Evolutionary conservation across 64 coral and sea anemone genomes (phyloP), one percentile per base, ranked within the genome.

Genomic region (Anthopleura sola): DNA sequence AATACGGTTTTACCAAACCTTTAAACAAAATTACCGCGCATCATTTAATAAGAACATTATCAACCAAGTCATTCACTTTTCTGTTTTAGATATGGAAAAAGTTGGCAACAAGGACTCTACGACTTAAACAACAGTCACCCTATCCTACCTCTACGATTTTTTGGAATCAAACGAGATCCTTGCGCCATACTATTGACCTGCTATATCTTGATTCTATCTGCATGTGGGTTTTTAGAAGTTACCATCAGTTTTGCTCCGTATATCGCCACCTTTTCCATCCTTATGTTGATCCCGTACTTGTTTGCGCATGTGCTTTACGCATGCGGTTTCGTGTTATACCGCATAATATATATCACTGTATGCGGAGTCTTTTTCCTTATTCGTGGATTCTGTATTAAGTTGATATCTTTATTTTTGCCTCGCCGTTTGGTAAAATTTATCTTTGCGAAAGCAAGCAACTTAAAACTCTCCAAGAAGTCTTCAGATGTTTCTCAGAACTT

Each of bases 81-180:
- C 26, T 15, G n/a, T 34, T 69, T 32, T 13, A 71, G 31, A 32
- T 71, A 31, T 71, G 66, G 31, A 34, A 71, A 29, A 34, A 32
- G 28, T 32, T 71, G 66, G 66, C 66, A 71, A 71, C 28, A 71
- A 15, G 26, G 29, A 34, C 66, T 71, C 28, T 71, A 32, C 15
- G 14, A 32, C 13, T 34, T 71, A 16, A 32, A 71, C 29, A 8
- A 11, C 0, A 38, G 18, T 1, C 76, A 79, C 14, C 76, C 76
- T 23, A 23, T 79, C 6, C 20, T 79, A 46, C 76, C 76, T 44
- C 76, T 79, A 4, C 17, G 44, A 48, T 3, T 79, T 24, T 26
- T 79, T 79, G 76, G 76, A 24, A 26, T 79, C 76, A 79, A 79
- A n/a, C 76, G 44, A 79, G 76, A 79, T 48, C 76, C 76, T 15